A percentile compares a stretch with the other conserved stretches of the same genome.
Evolutionary conservation across 2,888 invertebrate genomes (phyloP).

Genomic region (Heliconius sara): DNA sequence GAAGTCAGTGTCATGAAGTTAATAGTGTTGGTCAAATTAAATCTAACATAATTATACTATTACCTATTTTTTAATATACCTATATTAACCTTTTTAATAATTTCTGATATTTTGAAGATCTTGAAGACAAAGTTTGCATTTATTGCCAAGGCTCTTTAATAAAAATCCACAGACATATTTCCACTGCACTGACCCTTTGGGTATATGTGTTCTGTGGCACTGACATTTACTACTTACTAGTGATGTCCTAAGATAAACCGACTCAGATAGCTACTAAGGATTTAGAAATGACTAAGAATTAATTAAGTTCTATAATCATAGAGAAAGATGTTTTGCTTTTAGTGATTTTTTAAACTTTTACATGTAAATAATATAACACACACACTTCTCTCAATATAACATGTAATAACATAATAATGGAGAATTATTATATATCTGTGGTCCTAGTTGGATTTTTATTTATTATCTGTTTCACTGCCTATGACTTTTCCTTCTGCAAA

Average conservation of each 20-base stretch:
- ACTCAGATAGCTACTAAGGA: not conserved
- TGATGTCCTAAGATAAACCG: not conserved
- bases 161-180: too few relatives aligned
- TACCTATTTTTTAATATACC: too few relatives aligned
- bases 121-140: too few relatives aligned
- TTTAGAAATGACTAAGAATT: not conserved
- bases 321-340: not conserved
- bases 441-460: not conserved
- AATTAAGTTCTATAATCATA: not conserved
- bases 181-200: too few relatives aligned
- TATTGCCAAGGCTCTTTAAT: too few relatives aligned
- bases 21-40: too few relatives aligned
- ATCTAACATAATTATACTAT: too few relatives aligned
- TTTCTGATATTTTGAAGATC: too few relatives aligned
- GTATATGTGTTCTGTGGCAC: too few relatives aligned
- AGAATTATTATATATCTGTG: not conserved
- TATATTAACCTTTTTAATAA: too few relatives aligned
- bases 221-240: slow-evolving; percentile 2
- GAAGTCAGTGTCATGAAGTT: too few relatives aligned
- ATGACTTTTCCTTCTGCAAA: slow-evolving; percentile 39
- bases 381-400: not conserved
- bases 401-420: not conserved
- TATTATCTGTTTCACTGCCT: slow-evolving; percentile 24
- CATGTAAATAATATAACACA: not conserved
- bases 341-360: not conserved